Conservation (phyloP, 2,888 invertebrate genomes). For the Archips xylosteana region DNA sequence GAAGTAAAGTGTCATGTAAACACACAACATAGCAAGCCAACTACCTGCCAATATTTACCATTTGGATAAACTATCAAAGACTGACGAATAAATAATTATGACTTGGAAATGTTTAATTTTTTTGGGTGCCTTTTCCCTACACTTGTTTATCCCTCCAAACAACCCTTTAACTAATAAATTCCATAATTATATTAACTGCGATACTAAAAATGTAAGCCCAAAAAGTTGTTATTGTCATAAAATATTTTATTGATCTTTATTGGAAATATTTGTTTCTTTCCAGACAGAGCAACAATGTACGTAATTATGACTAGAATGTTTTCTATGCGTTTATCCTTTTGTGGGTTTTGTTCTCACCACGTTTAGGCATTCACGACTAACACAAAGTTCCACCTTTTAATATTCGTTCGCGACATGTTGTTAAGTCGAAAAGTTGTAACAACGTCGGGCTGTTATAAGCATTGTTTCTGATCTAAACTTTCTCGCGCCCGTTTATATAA, state of each 20-base stretch:
- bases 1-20: neutral
- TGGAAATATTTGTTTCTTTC: slow-evolving; percentile 11
- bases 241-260: slow-evolving; percentile 29
- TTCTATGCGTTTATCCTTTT: neutral
- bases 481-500: slow-evolving; percentile 12
- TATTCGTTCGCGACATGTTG: slow-evolving; percentile 26
- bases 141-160: slow-evolving; percentile 15
- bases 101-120: neutral
- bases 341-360: neutral
- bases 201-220: slow-evolving; percentile 15
- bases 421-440: slow-evolving; percentile 25
- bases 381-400: slow-evolving; percentile 24
- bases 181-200: slow-evolving; percentile 13
- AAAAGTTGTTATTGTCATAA: slow-evolving; percentile 16
- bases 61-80: neutral
- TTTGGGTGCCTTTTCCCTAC: neutral
- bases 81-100: neutral
- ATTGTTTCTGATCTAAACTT: slow-evolving; percentile 19
- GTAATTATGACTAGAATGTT: neutral
- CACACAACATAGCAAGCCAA: neutral
- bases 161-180: slow-evolving; percentile 7
- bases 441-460: slow-evolving; percentile 12
- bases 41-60: neutral
- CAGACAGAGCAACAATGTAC: neutral
- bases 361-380: slow-evolving; percentile 8